Evolutionary conservation across 2,888 invertebrate genomes (phyloP).

Genomic region (Xanthorhoe spadicearia): DNA sequence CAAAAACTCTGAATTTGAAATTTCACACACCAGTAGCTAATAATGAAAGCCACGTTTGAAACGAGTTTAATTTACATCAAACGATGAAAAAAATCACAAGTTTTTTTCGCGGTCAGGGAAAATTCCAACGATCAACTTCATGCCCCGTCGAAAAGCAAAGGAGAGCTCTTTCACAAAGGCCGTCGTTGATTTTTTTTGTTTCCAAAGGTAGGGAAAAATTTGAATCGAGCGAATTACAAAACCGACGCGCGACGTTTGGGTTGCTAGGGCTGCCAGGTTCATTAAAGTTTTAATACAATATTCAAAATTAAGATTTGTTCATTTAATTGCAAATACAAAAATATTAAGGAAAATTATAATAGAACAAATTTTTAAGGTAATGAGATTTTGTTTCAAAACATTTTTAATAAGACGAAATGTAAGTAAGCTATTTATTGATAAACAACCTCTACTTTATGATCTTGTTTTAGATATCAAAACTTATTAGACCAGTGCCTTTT

Average conservation of each 20-base stretch:
- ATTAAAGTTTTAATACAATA: neutral
- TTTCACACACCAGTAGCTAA: slow-evolving; percentile 52
- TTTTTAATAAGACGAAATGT: neutral
- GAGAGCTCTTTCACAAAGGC: slow-evolving; percentile 76
- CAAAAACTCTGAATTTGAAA: slow-evolving; percentile 47
- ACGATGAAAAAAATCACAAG: slow-evolving; percentile 69
- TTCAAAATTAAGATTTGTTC: neutral
- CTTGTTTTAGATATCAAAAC: neutral
- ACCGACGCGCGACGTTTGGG: slow-evolving; percentile 61
- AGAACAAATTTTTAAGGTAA: too few species aligned
- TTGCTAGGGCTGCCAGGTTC: slow-evolving; percentile 59
- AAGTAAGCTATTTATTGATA: too few species aligned
- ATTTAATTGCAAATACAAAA: neutral
- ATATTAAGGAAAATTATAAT: too few species aligned
- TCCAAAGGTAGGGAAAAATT: slow-evolving; percentile 71
- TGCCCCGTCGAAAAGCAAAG: slow-evolving; percentile 74
- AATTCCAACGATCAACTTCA: slow-evolving; percentile 76
- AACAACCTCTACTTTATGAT: neutral
- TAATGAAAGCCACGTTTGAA: slow-evolving; percentile 56
- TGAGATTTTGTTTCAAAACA: neutral
- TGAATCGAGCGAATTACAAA: slow-evolving; percentile 77
- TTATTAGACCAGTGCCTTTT: too few species aligned
- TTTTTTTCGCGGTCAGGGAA: slow-evolving; percentile 67
- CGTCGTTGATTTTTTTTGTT: slow-evolving; percentile 70
- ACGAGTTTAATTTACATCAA: slow-evolving; percentile 73